Evolutionary conservation across 1,140 invertebrate genomes (phyloP).

Genomic region (Drosophila takahashii): DNA sequence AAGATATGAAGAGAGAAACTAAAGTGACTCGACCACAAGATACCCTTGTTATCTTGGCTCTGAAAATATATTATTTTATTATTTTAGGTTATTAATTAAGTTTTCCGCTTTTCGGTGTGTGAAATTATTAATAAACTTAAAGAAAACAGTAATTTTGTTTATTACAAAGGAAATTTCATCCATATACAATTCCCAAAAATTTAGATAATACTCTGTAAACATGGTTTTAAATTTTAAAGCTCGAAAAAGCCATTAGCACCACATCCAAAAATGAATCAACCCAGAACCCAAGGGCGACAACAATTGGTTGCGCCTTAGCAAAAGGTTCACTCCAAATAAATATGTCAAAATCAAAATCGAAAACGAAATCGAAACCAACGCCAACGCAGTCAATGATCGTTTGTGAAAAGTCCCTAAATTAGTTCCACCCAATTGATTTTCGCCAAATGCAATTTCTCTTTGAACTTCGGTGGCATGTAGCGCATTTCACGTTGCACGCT

Average conservation of each 20-base stretch:
- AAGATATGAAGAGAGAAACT: not conserved
- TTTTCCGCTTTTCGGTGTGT: too few species aligned
- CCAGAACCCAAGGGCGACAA: slow-evolving; percentile 1
- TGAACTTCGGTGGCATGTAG: slow-evolving; percentile 12
- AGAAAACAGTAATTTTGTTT: too few species aligned
- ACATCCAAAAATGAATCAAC: slow-evolving; percentile 48
- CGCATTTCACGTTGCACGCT: slow-evolving; percentile 19
- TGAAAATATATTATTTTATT: not conserved
- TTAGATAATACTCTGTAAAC: not conserved
- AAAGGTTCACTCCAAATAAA: slow-evolving; percentile 75
- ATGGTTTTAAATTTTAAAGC: not conserved
- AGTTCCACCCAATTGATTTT: slow-evolving; percentile 72
- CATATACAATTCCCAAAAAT: too few species aligned
- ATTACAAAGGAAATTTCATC: too few species aligned
- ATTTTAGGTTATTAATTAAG: too few species aligned
- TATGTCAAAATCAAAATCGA: slow-evolving; percentile 69
- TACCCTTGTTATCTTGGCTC: not conserved
- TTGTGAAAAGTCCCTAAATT: slow-evolving; percentile 44
- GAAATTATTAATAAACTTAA: too few species aligned
- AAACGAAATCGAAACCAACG: slow-evolving; percentile 38
- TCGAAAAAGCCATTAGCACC: slow-evolving; percentile 45
- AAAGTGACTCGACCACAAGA: not conserved
- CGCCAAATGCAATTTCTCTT: slow-evolving; percentile 40
- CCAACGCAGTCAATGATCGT: slow-evolving; percentile 53
- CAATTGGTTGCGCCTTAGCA: slow-evolving; percentile 66